Evolutionary conservation across 2,113 vertebrate genomes (phyloP), one percentile per base, ranked within the genome.

Genomic region (Zosterops japonicus): DNA sequence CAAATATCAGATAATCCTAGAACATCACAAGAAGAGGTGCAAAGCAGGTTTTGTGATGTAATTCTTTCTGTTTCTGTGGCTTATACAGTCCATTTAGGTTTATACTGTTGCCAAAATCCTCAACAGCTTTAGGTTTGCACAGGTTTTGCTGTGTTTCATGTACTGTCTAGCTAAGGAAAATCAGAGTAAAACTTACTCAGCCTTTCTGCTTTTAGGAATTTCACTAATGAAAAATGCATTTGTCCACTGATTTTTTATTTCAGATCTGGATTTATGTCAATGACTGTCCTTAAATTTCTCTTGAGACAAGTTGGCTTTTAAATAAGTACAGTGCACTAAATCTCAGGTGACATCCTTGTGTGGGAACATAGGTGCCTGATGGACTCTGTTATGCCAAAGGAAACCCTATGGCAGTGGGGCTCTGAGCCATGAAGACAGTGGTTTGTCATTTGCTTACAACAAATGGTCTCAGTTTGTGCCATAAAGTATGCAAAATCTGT

Each of bases 1-100:
- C 60, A 94, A 94, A 71, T 92, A 89, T 84, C 80, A 87, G 42
- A 91, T 96, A 95, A 96, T 89, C 71, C 84, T 93, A 87, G 68
- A 82, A 79, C 75, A 89, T 94, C 50, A 83, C 71, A 91, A 83
- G 44, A 83, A 91, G 83, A 88, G 86, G 72, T 95, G 79, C 70
- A 81, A 83, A 87, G 74, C 69, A 93, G 64, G 70, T 81, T 94
- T 90, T 94, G 69, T 44, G 35, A 42, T 81, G 87, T 90, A 80
- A 56, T 91, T 89, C 14, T 68, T 87, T 91, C 52, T 87, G 42
- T 78, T 79, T 80, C 59, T 72, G 24, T 82, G 90, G 75, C 61
- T 95, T 78, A 68, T 35, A 35, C 23, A 69, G 63, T 89, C 50
- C 31, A 49, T 82, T 94, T 86, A 61, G 71, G 15, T 56, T 95